Percentiles rank a stretch among this genome's conserved stretches.
These are phyloP conservation scores for Lutraria lutraria DNA, from an alignment of 2,888 invertebrate species.

Conservation along the genomic window DNA sequence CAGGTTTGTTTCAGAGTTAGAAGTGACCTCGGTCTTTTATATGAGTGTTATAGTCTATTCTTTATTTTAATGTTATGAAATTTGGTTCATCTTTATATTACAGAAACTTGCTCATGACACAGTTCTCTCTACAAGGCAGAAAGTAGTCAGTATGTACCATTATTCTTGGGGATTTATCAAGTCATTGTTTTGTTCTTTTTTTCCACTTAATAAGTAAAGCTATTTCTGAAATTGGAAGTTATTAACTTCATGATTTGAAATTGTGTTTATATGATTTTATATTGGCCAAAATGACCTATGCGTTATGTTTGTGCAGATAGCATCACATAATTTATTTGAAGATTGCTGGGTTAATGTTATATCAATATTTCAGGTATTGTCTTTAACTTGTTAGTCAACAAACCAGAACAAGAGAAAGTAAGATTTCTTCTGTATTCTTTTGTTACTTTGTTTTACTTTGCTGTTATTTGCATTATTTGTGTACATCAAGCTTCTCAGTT, in stretches of 20 bases:
- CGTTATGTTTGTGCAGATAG: no score
- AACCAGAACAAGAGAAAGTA: conserved; percentile 95
- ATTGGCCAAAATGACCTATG: background rate
- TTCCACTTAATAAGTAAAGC: no score
- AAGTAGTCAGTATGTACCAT: conserved; percentile 89
- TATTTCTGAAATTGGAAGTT: no score
- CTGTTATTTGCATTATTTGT: no score
- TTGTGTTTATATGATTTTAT: background rate
- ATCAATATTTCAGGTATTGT: conserved; percentile 86
- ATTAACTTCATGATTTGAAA: no score
- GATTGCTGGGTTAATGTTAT: background rate
- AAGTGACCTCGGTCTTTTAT: no score
- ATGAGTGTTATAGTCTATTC: no score
- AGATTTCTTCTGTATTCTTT: conserved; percentile 58
- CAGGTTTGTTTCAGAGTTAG: no score
- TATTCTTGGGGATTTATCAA: background rate
- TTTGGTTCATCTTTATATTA: conserved; percentile 23
- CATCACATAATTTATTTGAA: background rate
- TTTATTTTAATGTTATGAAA: no score
- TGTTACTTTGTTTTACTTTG: no score
- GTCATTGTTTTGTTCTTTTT: background rate
- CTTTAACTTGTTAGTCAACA: conserved; percentile 92
- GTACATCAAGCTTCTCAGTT: no score
- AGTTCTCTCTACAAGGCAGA: conserved; percentile 93
- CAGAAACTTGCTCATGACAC: conserved; percentile 91